Base-by-base conservation (phyloP, 37 sponge, comb jelly and placozoan genomes). In the Ephydatia muelleri region DNA sequence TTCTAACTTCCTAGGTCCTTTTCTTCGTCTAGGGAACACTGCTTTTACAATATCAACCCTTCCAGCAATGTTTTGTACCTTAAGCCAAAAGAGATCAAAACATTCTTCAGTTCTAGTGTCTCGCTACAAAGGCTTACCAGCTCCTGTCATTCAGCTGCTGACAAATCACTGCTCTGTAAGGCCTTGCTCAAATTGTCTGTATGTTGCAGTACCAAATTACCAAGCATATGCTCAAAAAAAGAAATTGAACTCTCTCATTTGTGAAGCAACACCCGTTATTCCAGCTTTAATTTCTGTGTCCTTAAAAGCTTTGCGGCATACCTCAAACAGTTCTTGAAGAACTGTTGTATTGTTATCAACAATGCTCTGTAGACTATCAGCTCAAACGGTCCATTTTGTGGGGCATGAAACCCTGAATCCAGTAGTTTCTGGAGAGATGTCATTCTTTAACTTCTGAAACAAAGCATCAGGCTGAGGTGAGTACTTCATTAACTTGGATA, bases 331-430 rank as follows among this genome's bases (percentile, higher is more conserved):
- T n/a, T 25, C 27, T n/a, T 83, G 91, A 49, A 91, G 67, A n/a
- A 49, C 82, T 36, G n/a, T n/a, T n/a, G 22, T 29, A 47, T 90
- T 85, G 32, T 85, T 90, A 19, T 28, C 40, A 8, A 86, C 1
- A 65, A 91, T 82, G 49, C 91, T 91, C 2, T 49, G 34, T 30
- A 91, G 31, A 38, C 68, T 30, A 0, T 81, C 76, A 40, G 87
- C 91, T n/a, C 83, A 43, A 23, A 90, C 84, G 21, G 89, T 88
- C 89, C 89, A 88, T 9, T 84, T 47, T 31, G 89, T 88, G 26
- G 89, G 89, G 49, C 73, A 88, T 34, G 83, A 57, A 36, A 83
- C 80, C 31, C 78, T 48, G 33, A 83, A 64, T 29, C 88, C 78
- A 29, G 77, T 72, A 38, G 47, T 57, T n/a, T 49, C 38, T 19